These are phyloP conservation scores for Peromyscus maniculatus DNA, from an alignment of 2,113 vertebrate species.

Conservation along the genomic window DNA sequence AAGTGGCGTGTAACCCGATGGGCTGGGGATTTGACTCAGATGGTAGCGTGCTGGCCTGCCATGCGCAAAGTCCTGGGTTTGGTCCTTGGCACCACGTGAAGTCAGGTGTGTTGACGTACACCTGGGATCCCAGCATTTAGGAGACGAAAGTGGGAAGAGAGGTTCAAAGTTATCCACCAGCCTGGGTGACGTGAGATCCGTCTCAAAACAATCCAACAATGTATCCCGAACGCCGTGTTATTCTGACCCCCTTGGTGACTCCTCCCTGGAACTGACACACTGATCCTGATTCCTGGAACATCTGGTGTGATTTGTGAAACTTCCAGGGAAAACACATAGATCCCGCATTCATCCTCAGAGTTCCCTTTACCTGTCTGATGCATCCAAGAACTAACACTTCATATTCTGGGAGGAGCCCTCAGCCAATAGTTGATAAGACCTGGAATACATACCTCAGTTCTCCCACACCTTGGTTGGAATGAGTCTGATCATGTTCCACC, in stretches of 20 bases:
- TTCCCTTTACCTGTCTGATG: neutral
- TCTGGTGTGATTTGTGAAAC: neutral
- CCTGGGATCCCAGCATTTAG: neutral
- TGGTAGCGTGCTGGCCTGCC: neutral
- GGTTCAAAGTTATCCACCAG: neutral
- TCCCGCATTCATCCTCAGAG: too few relatives aligned
- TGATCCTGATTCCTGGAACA: neutral
- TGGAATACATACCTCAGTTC: neutral
- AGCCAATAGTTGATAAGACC: neutral
- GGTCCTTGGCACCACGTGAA: neutral
- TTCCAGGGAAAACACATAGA: neutral
- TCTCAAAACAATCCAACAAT: neutral
- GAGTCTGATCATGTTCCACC: neutral
- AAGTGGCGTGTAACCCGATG: neutral
- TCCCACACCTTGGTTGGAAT: neutral
- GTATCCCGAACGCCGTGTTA: neutral
- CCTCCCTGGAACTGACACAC: neutral
- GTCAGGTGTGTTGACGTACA: neutral
- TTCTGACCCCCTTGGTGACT: neutral
- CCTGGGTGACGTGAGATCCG: neutral
- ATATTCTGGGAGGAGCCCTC: neutral
- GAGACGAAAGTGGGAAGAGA: neutral
- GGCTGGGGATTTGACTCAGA: neutral
- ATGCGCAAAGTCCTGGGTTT: neutral
- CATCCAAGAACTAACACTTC: neutral